Evolutionary conservation across 2,888 invertebrate species (phyloP).

Genomic region (Fragum whitleyi): DNA sequence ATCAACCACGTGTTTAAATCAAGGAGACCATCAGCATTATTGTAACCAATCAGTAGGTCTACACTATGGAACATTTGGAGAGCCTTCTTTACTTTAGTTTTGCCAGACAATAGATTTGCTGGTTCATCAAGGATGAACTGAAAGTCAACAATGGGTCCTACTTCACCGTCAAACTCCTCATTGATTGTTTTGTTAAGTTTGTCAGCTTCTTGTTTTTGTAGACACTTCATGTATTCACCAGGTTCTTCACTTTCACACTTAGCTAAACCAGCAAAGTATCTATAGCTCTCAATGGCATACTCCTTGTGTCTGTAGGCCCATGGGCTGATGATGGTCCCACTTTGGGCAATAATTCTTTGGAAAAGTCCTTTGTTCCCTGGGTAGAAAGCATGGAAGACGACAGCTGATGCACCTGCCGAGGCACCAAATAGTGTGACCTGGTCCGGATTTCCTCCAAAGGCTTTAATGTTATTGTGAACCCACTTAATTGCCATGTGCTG

Average conservation of each 20-base stretch:
- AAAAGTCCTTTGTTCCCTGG: conserved; percentile 93
- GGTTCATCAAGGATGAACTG: background rate
- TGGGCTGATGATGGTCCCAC: conserved; percentile 95
- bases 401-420: conserved; percentile 96
- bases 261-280: background rate
- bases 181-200: conserved; percentile 5
- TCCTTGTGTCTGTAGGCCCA: conserved; percentile 89
- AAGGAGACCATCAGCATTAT: conserved; percentile 3
- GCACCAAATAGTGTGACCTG: conserved; percentile 98
- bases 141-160: background rate
- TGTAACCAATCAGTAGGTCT: background rate
- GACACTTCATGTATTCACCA: background rate
- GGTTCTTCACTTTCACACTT: background rate
- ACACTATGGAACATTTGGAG: conserved; percentile 2
- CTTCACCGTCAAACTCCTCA: no score
- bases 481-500: conserved; percentile 93
- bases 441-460: conserved; percentile 90
- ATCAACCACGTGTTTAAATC: background rate
- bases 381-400: conserved; percentile 91
- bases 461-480: conserved; percentile 79
- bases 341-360: conserved; percentile 94
- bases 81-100: background rate
- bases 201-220: background rate
- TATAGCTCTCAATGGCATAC: background rate
- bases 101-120: background rate